A percentile compares a stretch with the other conserved stretches of the same genome.
These are phyloP conservation scores for Andinoacara biseriatus DNA, from an alignment of 2,113 vertebrate species.

Conservation along the genomic window DNA sequence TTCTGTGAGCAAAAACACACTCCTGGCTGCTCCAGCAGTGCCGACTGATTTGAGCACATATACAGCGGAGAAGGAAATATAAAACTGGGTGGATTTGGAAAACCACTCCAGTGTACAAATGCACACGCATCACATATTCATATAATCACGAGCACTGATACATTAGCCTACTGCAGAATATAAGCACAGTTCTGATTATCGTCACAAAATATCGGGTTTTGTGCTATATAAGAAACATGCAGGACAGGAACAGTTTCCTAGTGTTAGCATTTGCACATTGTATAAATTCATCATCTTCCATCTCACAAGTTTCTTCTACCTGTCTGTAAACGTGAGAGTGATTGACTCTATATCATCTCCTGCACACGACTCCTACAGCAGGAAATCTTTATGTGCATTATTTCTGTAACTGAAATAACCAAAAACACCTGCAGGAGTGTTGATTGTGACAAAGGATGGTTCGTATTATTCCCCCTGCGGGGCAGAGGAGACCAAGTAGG, in stretches of 20 bases:
- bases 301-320: background rate
- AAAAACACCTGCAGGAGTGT: background rate
- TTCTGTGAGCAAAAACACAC: background rate
- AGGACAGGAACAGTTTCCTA: background rate
- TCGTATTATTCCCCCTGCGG: background rate
- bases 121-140: background rate
- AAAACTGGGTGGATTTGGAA: background rate
- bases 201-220: background rate
- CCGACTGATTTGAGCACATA: background rate
- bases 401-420: background rate
- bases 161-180: background rate
- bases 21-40: too few relatives aligned
- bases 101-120: background rate
- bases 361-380: too few relatives aligned
- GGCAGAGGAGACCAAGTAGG: background rate
- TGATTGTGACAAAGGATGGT: constrained; percentile 35
- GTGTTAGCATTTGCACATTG: background rate
- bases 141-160: background rate
- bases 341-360: background rate
- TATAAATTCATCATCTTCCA: background rate
- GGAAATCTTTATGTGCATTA: background rate
- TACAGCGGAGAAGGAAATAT: background rate
- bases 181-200: background rate
- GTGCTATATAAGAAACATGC: background rate
- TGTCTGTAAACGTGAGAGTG: background rate